Evolutionary conservation across 2,888 invertebrate genomes (phyloP).

Genomic region (Cephus nigrinus): DNA sequence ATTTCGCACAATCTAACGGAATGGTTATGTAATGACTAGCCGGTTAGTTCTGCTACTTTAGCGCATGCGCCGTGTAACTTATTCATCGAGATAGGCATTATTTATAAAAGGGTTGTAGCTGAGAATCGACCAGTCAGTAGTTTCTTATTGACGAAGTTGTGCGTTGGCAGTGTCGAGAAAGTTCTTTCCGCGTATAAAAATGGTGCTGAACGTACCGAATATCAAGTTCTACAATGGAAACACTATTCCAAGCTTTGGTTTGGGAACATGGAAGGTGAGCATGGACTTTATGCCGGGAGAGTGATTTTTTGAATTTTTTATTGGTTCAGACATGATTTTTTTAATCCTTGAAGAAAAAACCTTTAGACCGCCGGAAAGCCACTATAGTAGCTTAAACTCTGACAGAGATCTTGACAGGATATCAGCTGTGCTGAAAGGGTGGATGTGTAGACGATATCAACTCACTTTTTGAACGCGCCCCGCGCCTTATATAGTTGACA

Average conservation of each 20-base stretch:
- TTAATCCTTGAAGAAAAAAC: not conserved
- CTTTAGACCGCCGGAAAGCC: no score
- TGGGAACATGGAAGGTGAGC: constrained; percentile 70
- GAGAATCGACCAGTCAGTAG: not conserved
- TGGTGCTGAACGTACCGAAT: constrained; percentile 55
- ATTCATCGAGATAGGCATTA: not conserved
- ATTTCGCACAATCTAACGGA: not conserved
- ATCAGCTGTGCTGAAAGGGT: no score
- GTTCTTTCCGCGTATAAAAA: constrained; percentile 26
- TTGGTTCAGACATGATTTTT: not conserved
- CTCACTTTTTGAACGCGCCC: no score
- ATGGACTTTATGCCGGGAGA: not conserved
- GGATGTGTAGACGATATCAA: no score
- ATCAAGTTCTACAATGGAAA: constrained; percentile 66
- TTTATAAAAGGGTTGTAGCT: not conserved
- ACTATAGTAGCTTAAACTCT: no score
- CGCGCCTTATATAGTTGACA: no score
- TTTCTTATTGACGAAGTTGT: not conserved
- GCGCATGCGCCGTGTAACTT: not conserved
- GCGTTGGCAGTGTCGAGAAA: not conserved
- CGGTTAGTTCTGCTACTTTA: not conserved
- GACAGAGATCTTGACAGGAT: no score
- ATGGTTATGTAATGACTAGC: not conserved
- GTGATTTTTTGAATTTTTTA: not conserved
- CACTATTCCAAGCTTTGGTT: constrained; percentile 67